Percentiles rank a stretch among this genome's conserved stretches.
phyloP scores from a whole-genome alignment of 2,113 vertebrate genomes.

The Callipepla californica region DNA sequence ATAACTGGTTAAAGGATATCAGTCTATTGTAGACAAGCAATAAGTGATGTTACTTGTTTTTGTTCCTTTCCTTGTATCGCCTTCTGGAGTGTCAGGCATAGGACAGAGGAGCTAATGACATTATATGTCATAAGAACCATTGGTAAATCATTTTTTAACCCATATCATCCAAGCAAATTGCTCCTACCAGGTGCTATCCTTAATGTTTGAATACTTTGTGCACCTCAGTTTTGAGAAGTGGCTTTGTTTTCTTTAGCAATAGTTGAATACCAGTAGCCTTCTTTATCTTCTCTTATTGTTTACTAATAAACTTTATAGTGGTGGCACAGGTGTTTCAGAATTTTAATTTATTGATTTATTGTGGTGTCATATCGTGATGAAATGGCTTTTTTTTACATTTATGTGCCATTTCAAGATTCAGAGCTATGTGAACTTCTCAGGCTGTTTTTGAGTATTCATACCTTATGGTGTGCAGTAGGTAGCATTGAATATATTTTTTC shows the following conservation, averaged over 20 bases:
- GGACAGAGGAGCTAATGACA: neutral
- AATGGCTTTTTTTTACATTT: neutral
- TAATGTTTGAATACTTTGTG: neutral
- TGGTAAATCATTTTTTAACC: neutral
- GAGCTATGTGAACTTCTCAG: neutral
- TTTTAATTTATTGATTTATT: neutral
- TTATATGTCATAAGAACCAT: neutral
- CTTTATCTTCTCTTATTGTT: neutral
- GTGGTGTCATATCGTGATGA: neutral
- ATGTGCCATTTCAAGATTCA: neutral
- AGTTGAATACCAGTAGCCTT: neutral
- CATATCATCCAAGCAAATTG: neutral
- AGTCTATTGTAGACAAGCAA: neutral
- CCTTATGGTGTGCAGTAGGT: too few relatives aligned
- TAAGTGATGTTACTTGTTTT: neutral
- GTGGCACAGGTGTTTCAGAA: neutral
- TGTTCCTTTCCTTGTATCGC: neutral
- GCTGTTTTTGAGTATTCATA: neutral
- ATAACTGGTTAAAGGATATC: neutral
- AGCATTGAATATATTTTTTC: accelerated
- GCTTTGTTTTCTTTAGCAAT: neutral
- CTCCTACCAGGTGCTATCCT: neutral
- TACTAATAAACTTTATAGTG: neutral
- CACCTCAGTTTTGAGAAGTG: neutral
- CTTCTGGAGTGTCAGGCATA: neutral